These are phyloP conservation scores for Oreotrochilus melanogaster DNA, from an alignment of 2,113 vertebrate species.

Conservation along the genomic window DNA sequence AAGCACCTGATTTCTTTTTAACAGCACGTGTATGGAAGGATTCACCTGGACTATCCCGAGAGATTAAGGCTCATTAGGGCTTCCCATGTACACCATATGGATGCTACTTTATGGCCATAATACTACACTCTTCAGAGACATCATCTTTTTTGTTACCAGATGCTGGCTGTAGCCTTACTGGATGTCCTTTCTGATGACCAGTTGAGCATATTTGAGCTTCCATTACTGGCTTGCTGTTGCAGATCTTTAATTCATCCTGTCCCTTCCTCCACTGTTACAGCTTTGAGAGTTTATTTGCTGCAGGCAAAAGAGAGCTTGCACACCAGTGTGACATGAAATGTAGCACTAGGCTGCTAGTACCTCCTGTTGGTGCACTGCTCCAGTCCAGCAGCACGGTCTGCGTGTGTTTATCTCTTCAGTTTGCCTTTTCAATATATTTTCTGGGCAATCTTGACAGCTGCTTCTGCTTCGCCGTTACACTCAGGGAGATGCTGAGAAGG, in stretches of 20 bases:
- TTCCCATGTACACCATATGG: not conserved
- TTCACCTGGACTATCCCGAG: not conserved
- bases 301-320: not conserved
- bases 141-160: not conserved
- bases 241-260: constrained; percentile 42
- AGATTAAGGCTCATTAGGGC: not conserved
- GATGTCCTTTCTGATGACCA: not conserved
- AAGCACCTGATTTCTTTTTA: not conserved
- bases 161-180: not conserved
- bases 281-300: constrained; percentile 53
- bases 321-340: constrained; percentile 52
- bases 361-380: not conserved
- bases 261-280: not conserved
- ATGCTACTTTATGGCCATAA: not conserved
- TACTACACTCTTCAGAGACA: not conserved
- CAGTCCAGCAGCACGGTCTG: not conserved
- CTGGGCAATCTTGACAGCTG: constrained; percentile 30
- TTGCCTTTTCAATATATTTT: constrained; percentile 9
- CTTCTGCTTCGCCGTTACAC: accelerated
- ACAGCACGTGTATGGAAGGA: not conserved
- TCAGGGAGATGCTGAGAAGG: constrained; percentile 17
- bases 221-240: not conserved
- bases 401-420: not conserved
- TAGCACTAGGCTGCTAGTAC: not conserved
- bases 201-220: not conserved